A percentile compares a stretch with the other conserved stretches of the same genome.
Conservation (phyloP, 2,797 vertebrate genomes). For the Cephalopachus bancanus region DNA sequence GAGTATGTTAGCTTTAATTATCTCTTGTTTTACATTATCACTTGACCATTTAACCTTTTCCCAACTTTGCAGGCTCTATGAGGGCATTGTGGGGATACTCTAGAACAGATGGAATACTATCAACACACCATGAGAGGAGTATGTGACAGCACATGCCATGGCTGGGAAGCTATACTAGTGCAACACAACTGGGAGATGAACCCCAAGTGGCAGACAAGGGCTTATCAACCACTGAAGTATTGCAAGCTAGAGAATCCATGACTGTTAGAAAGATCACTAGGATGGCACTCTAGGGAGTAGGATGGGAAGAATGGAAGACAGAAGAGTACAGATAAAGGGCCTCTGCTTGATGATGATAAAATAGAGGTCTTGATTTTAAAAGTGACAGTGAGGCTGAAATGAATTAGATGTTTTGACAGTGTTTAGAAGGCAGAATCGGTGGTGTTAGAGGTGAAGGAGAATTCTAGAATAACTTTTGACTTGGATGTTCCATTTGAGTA, state of each 20-base stretch:
- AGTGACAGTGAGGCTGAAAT: not conserved
- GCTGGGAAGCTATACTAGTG: not conserved
- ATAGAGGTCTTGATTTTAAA: not conserved
- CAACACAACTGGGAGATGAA: not conserved
- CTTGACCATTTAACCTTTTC: slow-evolving; percentile 13
- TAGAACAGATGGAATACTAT: not conserved
- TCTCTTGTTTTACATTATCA: not conserved
- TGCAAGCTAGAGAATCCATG: slow-evolving; percentile 21
- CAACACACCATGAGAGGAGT: not conserved
- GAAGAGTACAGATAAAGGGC: not conserved
- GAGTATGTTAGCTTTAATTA: slow-evolving; percentile 29
- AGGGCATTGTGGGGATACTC: not conserved
- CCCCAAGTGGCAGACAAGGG: not conserved
- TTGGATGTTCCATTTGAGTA: slow-evolving; percentile 43
- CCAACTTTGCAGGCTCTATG: not conserved
- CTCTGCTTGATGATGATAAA: slow-evolving; percentile 14
- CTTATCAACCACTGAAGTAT: not conserved
- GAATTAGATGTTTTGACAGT: not conserved
- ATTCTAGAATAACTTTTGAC: slow-evolving; percentile 43
- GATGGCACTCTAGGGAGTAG: not conserved
- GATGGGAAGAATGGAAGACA: slow-evolving; percentile 13
- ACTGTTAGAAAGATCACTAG: not conserved
- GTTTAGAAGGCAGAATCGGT: slow-evolving; percentile 20
- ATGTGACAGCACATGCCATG: not conserved
- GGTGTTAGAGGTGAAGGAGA: not conserved